Percentiles rank a stretch among this genome's conserved stretches.
phyloP scores from a whole-genome alignment of 1,140 invertebrate genomes.

The Schlechtendalia chinensis region DNA sequence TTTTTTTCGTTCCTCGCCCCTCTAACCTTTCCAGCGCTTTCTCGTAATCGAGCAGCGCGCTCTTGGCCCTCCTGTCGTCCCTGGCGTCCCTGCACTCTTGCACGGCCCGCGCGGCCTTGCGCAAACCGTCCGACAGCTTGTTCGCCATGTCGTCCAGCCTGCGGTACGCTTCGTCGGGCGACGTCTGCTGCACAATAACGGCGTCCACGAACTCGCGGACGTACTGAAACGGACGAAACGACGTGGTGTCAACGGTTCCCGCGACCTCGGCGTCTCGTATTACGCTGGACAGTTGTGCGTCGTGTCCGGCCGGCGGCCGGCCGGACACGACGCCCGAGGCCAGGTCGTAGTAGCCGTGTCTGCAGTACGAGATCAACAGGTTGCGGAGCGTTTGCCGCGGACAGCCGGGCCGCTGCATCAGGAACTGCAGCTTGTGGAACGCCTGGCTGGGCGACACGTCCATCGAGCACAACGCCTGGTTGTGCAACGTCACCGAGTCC shows the following conservation, averaged over 20 bases:
- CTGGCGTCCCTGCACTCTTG: constrained; percentile 85
- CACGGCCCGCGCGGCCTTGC: constrained; percentile 90
- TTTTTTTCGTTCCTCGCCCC: too few relatives aligned
- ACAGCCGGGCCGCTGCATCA: constrained; percentile 93
- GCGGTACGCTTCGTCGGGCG: constrained; percentile 93
- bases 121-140: constrained; percentile 82
- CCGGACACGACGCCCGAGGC: constrained; percentile 98
- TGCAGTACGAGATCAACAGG: constrained; percentile 90
- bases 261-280: constrained; percentile 12
- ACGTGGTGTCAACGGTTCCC: background rate
- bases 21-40: constrained; percentile 85
- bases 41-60: constrained; percentile 89
- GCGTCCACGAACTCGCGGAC: constrained; percentile 89
- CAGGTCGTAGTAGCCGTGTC: constrained; percentile 96
- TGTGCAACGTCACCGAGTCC: constrained; percentile 96
- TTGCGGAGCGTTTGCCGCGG: constrained; percentile 98
- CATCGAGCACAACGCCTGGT: constrained; percentile 95
- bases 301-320: constrained; percentile 94
- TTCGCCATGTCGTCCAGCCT: constrained; percentile 95
- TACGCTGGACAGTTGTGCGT: constrained; percentile 91
- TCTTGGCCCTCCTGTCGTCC: constrained; percentile 85
- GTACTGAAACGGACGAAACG: constrained; percentile 64
- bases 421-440: constrained; percentile 95
- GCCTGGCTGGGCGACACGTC: constrained; percentile 85
- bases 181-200: constrained; percentile 94